A percentile compares a stretch with the other conserved stretches of the same genome.
Conservation (phyloP, 2,797 vertebrate species). For the Geotrypetes seraphini region DNA sequence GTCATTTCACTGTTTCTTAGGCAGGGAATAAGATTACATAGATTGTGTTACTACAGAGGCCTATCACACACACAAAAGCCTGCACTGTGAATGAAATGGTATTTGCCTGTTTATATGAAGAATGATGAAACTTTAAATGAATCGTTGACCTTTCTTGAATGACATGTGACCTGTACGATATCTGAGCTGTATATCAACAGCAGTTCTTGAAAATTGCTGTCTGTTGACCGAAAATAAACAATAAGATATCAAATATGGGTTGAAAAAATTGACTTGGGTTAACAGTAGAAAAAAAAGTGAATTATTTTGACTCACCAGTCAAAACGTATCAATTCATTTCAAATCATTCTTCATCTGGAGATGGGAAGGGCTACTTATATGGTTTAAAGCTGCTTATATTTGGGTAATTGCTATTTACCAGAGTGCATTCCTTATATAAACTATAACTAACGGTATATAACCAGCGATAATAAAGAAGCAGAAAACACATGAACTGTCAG, state of each 20-base stretch:
- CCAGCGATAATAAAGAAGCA: slow-evolving; percentile 24
- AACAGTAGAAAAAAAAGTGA: slow-evolving; percentile 32
- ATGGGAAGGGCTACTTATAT: slow-evolving; percentile 34
- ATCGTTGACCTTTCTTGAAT: slow-evolving; percentile 74
- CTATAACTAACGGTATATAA: slow-evolving; percentile 19
- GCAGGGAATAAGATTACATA: slow-evolving; percentile 26
- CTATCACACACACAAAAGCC: slow-evolving; percentile 24
- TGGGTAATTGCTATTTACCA: slow-evolving; percentile 28
- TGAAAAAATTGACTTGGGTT: slow-evolving; percentile 62
- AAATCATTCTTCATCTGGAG: slow-evolving; percentile 43
- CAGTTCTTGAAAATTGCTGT: slow-evolving; percentile 69
- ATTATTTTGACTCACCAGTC: slow-evolving; percentile 72
- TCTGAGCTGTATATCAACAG: slow-evolving; percentile 61
- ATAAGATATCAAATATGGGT: slow-evolving; percentile 66
- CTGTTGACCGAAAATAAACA: slow-evolving; percentile 69
- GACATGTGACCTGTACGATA: slow-evolving; percentile 73
- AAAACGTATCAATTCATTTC: slow-evolving; percentile 55
- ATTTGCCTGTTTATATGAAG: slow-evolving; percentile 61
- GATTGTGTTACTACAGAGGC: slow-evolving; percentile 21
- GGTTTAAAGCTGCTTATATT: slow-evolving; percentile 28
- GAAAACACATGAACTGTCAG: slow-evolving; percentile 3
- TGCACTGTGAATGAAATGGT: slow-evolving; percentile 45
- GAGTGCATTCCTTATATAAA: slow-evolving; percentile 37
- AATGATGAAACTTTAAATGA: slow-evolving; percentile 78
- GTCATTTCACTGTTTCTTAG: slow-evolving; percentile 31